These are phyloP conservation scores for Tetragonisca angustula DNA, from an alignment of 2,888 invertebrate genomes.

Conservation along the genomic window DNA sequence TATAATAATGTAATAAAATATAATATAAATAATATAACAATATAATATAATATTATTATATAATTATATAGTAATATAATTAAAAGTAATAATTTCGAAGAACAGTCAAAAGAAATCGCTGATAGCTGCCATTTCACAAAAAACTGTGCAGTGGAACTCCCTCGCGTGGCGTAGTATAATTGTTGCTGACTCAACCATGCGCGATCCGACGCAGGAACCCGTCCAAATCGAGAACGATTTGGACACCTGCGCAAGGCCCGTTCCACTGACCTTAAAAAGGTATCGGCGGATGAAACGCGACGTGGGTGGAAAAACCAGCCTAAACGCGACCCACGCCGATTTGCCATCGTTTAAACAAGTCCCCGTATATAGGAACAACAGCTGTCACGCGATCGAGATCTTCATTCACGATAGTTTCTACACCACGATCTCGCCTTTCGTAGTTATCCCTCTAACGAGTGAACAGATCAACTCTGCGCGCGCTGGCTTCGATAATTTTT, in stretches of 20 bases:
- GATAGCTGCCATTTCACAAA: not conserved
- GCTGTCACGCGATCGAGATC: conserved; percentile 59
- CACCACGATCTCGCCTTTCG: conserved; percentile 2
- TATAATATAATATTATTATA: too few species aligned
- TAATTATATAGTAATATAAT: too few species aligned
- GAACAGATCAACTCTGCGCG: not conserved
- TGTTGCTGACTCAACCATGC: not conserved
- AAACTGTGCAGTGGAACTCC: not conserved
- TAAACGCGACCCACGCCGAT: conserved; percentile 61
- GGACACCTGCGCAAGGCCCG: conserved; percentile 42
- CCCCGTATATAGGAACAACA: conserved; percentile 55
- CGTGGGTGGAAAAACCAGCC: conserved; percentile 54
- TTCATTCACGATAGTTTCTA: conserved; percentile 43
- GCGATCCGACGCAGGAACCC: conserved; percentile 3
- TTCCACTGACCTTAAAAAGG: conserved; percentile 67
- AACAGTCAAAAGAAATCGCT: not conserved
- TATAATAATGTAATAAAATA: too few species aligned
- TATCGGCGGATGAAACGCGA: conserved; percentile 29
- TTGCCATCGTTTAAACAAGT: conserved; percentile 45
- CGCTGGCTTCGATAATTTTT: not conserved
- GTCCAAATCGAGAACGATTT: conserved; percentile 29
- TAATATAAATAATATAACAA: too few species aligned
- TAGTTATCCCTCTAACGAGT: not conserved
- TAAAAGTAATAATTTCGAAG: too few species aligned
- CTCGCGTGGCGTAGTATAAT: not conserved